These are phyloP conservation scores for Sebastes cheni DNA, from an alignment of 2,797 vertebrate genomes.

Conservation along the genomic window DNA sequence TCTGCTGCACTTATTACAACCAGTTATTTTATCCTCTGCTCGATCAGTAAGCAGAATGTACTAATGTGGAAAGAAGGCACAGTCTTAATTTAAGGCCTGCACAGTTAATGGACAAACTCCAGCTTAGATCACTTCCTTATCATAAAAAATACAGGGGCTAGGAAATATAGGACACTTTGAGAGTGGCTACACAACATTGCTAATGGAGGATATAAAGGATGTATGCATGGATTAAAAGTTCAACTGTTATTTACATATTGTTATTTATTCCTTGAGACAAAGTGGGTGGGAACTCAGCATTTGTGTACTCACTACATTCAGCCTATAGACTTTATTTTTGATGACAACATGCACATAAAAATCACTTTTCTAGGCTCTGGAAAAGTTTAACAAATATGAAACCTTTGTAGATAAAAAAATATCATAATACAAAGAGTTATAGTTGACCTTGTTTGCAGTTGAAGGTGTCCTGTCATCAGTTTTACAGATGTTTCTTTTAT, in stretches of 20 bases:
- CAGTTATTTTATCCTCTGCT: constrained; percentile 17
- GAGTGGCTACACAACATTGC: neutral
- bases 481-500: no score
- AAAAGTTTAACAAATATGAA: no score
- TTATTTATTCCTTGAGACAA: neutral
- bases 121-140: neutral
- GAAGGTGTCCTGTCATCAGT: no score
- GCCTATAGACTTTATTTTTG: neutral
- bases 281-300: neutral
- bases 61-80: neutral
- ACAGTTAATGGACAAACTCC: constrained; percentile 3
- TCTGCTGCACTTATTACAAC: constrained; percentile 11
- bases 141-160: neutral
- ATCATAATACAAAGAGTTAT: no score
- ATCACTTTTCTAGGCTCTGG: no score
- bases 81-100: neutral
- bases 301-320: neutral
- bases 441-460: no score
- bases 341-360: neutral
- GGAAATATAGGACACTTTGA: neutral
- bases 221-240: neutral
- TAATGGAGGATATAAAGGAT: neutral
- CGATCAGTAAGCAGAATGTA: neutral
- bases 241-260: neutral
- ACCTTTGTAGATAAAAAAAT: no score